These are phyloP conservation scores for Platysternon megacephalum DNA, from an alignment of 2,113 vertebrate species.

Conservation along the genomic window DNA sequence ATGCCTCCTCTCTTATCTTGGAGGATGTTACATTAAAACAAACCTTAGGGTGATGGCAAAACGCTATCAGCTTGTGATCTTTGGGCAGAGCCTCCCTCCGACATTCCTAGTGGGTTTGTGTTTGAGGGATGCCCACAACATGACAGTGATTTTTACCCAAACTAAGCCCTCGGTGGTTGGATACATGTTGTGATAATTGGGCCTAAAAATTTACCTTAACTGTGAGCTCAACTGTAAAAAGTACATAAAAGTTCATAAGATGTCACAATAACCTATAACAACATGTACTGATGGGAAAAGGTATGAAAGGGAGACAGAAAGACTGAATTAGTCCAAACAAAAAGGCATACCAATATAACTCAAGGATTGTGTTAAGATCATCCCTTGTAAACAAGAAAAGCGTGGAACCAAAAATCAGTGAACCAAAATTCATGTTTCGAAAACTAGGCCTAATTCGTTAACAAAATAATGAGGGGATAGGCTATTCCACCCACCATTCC, in stretches of 20 bases:
- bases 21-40: background rate
- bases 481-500: too few relatives aligned
- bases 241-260: background rate
- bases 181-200: background rate
- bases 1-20: background rate
- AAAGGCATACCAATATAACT: background rate
- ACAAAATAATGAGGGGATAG: background rate
- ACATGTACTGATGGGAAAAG: background rate
- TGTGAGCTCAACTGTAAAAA: background rate
- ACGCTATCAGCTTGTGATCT: background rate
- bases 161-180: background rate
- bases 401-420: background rate
- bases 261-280: background rate
- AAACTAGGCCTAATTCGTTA: background rate
- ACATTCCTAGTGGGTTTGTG: background rate
- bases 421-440: background rate
- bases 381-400: background rate
- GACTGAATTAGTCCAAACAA: background rate
- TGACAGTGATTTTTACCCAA: background rate
- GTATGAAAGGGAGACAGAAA: background rate
- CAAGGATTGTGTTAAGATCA: background rate
- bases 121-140: background rate
- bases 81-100: background rate
- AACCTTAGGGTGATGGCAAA: background rate
- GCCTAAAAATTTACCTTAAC: background rate